Evolutionary conservation across 2,113 vertebrate species (phyloP).

Genomic region (Phycodurus eques): DNA sequence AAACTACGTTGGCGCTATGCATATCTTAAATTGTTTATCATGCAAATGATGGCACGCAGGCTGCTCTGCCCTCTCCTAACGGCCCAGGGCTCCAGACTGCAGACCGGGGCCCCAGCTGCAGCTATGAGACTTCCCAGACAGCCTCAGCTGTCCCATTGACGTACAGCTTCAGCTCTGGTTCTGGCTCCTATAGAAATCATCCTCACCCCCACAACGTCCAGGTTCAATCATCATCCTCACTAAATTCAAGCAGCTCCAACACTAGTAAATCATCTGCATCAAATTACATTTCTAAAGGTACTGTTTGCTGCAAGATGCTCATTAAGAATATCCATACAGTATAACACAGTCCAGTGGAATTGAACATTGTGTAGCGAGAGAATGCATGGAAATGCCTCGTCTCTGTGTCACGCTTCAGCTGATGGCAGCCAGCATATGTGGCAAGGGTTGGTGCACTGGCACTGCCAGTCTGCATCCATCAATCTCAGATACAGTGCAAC

Average conservation of each 20-base stretch:
- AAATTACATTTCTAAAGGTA: slow-evolving; percentile 35
- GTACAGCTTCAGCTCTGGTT: slow-evolving; percentile 25
- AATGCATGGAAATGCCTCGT: slow-evolving; percentile 44
- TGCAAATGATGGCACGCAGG: slow-evolving; percentile 72
- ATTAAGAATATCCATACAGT: neutral
- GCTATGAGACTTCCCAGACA: slow-evolving; percentile 60
- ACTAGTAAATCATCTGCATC: slow-evolving; percentile 17
- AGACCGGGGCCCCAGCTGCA: slow-evolving; percentile 69
- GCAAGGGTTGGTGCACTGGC: slow-evolving; percentile 55
- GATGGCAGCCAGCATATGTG: slow-evolving; percentile 69
- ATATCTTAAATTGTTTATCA: slow-evolving; percentile 80
- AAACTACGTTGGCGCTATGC: slow-evolving; percentile 68
- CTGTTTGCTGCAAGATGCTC: neutral
- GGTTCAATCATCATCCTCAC: slow-evolving; percentile 30
- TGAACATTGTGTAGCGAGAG: slow-evolving; percentile 14
- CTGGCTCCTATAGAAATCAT: slow-evolving; percentile 13
- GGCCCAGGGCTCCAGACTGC: slow-evolving; percentile 63
- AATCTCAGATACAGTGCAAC: slow-evolving; percentile 40
- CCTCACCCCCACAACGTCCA: slow-evolving; percentile 8
- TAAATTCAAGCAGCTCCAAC: slow-evolving; percentile 9
- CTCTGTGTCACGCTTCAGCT: slow-evolving; percentile 49
- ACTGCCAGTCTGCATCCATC: slow-evolving; percentile 63
- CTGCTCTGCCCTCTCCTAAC: slow-evolving; percentile 62
- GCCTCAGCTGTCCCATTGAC: slow-evolving; percentile 60
- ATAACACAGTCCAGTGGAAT: slow-evolving; percentile 26